Evolutionary conservation across 2,113 vertebrate genomes (phyloP).

Genomic region (Sus scrofa): DNA sequence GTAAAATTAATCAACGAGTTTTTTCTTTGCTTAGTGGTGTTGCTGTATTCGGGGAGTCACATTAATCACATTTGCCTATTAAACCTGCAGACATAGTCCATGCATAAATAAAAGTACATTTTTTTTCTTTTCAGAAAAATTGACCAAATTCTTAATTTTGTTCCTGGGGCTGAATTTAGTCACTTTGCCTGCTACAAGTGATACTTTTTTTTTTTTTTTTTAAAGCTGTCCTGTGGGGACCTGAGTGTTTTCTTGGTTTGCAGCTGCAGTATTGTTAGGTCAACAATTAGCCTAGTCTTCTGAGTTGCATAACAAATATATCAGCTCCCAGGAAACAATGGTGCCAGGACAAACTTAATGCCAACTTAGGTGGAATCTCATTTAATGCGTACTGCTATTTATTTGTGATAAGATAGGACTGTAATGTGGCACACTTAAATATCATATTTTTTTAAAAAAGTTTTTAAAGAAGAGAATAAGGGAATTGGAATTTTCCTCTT

Average conservation of each 20-base stretch:
- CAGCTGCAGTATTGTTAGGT: constrained; percentile 70
- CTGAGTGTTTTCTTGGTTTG: constrained; percentile 75
- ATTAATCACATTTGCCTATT: constrained; percentile 3
- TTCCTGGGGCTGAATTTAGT: constrained; percentile 50
- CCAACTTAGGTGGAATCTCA: background rate
- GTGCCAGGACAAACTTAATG: constrained; percentile 23
- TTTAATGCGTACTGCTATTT: background rate
- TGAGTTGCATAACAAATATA: constrained; percentile 67
- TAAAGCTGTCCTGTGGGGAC: constrained; percentile 51
- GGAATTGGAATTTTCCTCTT: constrained; percentile 1
- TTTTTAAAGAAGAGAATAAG: background rate
- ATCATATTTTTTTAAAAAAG: background rate
- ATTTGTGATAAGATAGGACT: constrained; percentile 11
- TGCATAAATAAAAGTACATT: background rate
- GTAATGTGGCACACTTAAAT: background rate
- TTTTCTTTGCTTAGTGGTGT: constrained; percentile 9
- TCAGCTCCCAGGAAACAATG: constrained; percentile 53
- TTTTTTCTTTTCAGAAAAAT: background rate
- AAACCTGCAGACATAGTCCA: background rate
- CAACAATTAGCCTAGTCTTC: constrained; percentile 71
- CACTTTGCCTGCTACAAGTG: constrained; percentile 37
- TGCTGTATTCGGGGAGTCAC: constrained; percentile 16
- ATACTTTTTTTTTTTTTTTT: constrained; percentile 60
- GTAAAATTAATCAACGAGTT: background rate
- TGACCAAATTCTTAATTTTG: constrained; percentile 59